phyloP scores from a whole-genome alignment of 2,888 invertebrate species.

The Ennomos quercinarius region DNA sequence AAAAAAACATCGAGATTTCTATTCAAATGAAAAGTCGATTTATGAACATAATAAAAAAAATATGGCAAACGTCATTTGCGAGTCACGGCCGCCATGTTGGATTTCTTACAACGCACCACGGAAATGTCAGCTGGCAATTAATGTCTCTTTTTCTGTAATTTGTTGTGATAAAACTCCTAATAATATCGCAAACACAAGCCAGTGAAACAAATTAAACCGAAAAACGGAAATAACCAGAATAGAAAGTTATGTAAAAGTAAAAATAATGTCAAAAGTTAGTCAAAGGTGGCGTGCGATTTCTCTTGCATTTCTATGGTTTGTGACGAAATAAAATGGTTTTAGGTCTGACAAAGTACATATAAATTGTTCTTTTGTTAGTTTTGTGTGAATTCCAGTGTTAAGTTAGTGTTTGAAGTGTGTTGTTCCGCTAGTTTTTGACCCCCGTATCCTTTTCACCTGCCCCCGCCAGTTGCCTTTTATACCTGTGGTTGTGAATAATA shows the following conservation, averaged over 20 bases:
- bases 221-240: conserved; percentile 50
- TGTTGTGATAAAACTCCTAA: conserved; percentile 64
- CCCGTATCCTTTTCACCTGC: conserved; percentile 62
- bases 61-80: conserved; percentile 73
- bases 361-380: conserved; percentile 68
- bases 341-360: conserved; percentile 62
- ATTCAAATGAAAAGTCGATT: conserved; percentile 38
- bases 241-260: conserved; percentile 57
- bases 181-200: conserved; percentile 52
- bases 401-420: conserved; percentile 59
- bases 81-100: conserved; percentile 83
- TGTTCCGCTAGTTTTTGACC: conserved; percentile 58
- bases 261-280: conserved; percentile 78
- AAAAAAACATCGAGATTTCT: too few species aligned
- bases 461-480: conserved; percentile 48
- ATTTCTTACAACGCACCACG: conserved; percentile 83
- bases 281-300: conserved; percentile 82
- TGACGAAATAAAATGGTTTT: conserved; percentile 77
- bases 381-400: conserved; percentile 69
- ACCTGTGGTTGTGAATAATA: conserved; percentile 56
- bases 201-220: conserved; percentile 52
- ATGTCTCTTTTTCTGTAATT: conserved; percentile 71
- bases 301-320: conserved; percentile 82
- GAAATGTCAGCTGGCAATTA: conserved; percentile 84
- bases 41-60: conserved; percentile 48